Base-by-base conservation (phyloP, 2,113 vertebrate species). In the Heliornis fulica region DNA sequence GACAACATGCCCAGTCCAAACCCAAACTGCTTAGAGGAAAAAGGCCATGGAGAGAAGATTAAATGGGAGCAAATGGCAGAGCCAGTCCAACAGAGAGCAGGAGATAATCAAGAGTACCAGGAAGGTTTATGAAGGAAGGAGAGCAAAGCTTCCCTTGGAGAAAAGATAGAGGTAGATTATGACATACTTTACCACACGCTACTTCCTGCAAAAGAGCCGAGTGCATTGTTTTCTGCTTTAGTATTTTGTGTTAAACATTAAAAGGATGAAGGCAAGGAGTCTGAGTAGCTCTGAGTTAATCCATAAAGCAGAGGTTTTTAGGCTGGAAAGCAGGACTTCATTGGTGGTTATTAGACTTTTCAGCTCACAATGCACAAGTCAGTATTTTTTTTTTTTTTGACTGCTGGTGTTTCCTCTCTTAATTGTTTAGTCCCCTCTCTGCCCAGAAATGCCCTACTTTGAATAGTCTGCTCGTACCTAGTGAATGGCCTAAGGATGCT, bases 181-280 rank as follows among this genome's bases (percentile, higher is more conserved):
- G 57, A 74, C 63, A 56, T 50, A 80, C 59, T 96, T 94, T 87
- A 82, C 75, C 94, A 87, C 61, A 61, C 40, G 95, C 57, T 48
- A 20, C 46, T 96, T 95, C 63, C 71, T 90, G 87, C 86, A 90
- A 95, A 94, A 81, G 83, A 95, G 82, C 89, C 16, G 5, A 94
- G 89, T 80, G 84, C 61, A 86, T 87, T 94, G 91, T 94, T 97
- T 97, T 92, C 80, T 89, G 66, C 87, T 89, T 96, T 94, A 96
- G 82, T 96, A 94, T 93, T 93, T 84, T 87, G 87, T 94, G 92
- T 95, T 95, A 93, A 96, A 91, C 70, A 56, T 94, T 80, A 95
- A 89, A 95, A 56, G 56, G 87, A 84, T 93, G 87, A 94, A 97
- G 83, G 65, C 69, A 53, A 83, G 75, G 72, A 91, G 75, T n/a